phyloP scores from a whole-genome alignment of 2,113 vertebrate genomes.

The Peromyscus polionotus region DNA sequence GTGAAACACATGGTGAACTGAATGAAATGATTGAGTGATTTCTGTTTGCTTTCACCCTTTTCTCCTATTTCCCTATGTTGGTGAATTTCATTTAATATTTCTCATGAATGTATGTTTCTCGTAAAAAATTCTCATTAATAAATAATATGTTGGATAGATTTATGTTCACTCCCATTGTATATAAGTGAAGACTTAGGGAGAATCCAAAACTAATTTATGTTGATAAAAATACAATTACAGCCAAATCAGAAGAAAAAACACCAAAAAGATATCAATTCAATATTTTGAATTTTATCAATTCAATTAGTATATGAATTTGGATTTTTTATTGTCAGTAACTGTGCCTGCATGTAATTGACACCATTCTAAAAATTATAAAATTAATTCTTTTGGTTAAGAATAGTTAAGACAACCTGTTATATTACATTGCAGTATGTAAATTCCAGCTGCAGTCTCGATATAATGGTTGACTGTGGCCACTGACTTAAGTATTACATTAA shows the following conservation, averaged over 20 bases:
- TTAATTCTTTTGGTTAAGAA: neutral
- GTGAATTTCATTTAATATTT: neutral
- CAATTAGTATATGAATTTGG: neutral
- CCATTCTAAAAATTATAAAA: neutral
- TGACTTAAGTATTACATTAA: neutral
- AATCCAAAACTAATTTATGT: neutral
- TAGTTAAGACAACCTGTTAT: neutral
- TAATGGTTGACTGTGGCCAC: neutral
- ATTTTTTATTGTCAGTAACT: neutral
- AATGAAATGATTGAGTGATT: neutral
- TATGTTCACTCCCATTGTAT: neutral
- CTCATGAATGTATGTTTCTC: neutral
- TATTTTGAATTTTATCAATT: too few relatives aligned
- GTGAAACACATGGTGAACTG: neutral
- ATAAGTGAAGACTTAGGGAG: neutral
- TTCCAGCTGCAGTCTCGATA: neutral
- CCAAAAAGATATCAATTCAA: neutral
- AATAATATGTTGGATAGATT: neutral
- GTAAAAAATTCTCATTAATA: neutral
- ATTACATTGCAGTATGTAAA: neutral
- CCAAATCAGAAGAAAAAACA: neutral
- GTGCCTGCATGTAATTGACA: neutral
- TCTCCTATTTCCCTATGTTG: neutral
- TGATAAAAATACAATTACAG: neutral
- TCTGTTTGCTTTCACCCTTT: neutral